These are phyloP conservation scores for Drosophila melanogaster DNA, from an alignment of 1,140 invertebrate species.

Conservation along the genomic window DNA sequence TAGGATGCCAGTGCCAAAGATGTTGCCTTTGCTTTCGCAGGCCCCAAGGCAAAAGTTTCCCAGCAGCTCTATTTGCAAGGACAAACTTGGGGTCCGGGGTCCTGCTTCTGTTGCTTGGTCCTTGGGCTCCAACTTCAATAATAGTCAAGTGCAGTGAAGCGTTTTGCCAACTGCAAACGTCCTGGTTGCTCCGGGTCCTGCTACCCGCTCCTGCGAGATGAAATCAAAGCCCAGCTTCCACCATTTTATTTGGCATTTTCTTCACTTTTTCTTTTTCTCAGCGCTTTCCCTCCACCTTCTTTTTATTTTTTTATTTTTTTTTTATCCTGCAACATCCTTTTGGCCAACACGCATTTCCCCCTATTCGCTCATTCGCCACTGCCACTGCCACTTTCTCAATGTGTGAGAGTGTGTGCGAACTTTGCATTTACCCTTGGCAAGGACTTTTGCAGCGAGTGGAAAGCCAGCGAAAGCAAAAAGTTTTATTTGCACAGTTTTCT, in stretches of 20 bases:
- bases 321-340: constrained; percentile 68
- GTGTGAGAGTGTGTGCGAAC: constrained; percentile 50
- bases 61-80: constrained; percentile 60
- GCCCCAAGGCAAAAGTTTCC: constrained; percentile 75
- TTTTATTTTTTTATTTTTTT: constrained; percentile 38
- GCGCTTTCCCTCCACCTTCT: constrained; percentile 16
- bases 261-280: constrained; percentile 16
- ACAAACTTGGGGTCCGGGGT: constrained; percentile 53
- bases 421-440: constrained; percentile 83
- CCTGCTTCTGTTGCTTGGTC: constrained; percentile 11
- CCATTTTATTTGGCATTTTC: constrained; percentile 76
- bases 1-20: constrained; percentile 59
- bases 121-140: constrained; percentile 73
- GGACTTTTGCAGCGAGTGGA: constrained; percentile 67
- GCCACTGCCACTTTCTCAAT: constrained; percentile 44
- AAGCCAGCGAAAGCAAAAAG: constrained; percentile 80
- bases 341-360: constrained; percentile 60
- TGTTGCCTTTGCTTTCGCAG: constrained; percentile 48
- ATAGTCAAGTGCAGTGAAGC: constrained; percentile 82
- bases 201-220: constrained; percentile 1
- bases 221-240: constrained; percentile 51
- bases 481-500: constrained; percentile 83
- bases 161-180: constrained; percentile 67
- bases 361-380: constrained; percentile 24
- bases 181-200: neutral